Conservation (phyloP, 2,888 invertebrate genomes). For the Aleiodes leptofemur region DNA sequence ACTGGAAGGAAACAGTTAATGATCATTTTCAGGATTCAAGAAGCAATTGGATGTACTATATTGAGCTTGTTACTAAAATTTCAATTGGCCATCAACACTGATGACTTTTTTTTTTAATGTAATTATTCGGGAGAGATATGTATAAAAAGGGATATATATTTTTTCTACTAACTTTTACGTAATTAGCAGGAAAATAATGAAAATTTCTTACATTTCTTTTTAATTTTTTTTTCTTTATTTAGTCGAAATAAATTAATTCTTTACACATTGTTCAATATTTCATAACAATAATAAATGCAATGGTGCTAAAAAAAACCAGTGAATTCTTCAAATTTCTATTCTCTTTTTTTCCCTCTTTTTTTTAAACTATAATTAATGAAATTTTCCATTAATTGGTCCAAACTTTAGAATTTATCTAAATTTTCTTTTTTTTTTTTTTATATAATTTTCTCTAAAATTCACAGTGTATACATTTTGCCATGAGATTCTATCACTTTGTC, state of each 20-base stretch:
- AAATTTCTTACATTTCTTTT: background rate
- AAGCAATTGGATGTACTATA: conserved; percentile 66
- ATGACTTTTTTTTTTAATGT: conserved; percentile 34
- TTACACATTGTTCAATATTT: too few species aligned
- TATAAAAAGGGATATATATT: conserved; percentile 65
- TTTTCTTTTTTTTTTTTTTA: background rate
- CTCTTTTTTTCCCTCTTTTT: background rate
- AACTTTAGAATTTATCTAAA: background rate
- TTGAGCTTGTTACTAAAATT: conserved; percentile 57
- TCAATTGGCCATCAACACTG: conserved; percentile 60
- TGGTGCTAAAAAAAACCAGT: too few species aligned
- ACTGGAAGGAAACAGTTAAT: conserved; percentile 64
- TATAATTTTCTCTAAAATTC: background rate
- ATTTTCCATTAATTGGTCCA: conserved; percentile 11
- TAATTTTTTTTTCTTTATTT: background rate
- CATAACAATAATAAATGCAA: too few species aligned
- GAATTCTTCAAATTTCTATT: background rate
- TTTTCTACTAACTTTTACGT: conserved; percentile 69
- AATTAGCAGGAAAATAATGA: background rate
- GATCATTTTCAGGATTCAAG: conserved; percentile 60
- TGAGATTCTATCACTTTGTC: background rate
- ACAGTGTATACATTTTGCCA: background rate
- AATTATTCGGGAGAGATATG: conserved; percentile 25
- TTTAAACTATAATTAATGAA: background rate
- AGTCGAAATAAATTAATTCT: background rate